phyloP scores from a whole-genome alignment of 1,140 invertebrate species.

The Zaprionus capensis region DNA sequence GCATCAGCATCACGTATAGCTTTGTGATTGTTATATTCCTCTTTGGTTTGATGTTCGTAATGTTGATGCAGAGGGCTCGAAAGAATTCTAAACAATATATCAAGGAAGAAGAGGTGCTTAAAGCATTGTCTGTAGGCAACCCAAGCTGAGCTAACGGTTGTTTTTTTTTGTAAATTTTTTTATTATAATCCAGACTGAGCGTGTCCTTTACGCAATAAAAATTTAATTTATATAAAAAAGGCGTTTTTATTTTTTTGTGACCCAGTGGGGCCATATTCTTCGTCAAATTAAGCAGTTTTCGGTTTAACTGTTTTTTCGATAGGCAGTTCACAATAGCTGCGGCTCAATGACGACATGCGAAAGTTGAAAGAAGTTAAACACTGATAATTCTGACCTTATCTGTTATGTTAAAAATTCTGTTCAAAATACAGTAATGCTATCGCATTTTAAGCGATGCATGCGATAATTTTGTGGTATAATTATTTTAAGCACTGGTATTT shows the following conservation, averaged over 20 bases:
- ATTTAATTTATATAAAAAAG: background rate
- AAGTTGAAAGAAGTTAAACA: no score
- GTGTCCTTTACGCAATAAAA: background rate
- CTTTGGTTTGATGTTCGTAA: slow-evolving; percentile 99
- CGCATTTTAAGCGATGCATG: background rate
- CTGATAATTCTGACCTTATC: background rate
- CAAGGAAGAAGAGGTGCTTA: slow-evolving; percentile 96
- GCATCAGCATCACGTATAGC: slow-evolving; percentile 99
- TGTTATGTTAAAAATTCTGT: background rate
- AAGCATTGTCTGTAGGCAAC: background rate
- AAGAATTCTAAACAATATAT: slow-evolving; percentile 99
- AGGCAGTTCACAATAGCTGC: background rate
- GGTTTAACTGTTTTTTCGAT: no score
- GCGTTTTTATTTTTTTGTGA: no score
- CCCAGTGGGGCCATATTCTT: no score
- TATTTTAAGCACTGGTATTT: background rate
- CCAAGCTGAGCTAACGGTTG: background rate
- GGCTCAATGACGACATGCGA: no score
- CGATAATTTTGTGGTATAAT: background rate
- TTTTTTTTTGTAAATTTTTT: background rate
- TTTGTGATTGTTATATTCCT: slow-evolving; percentile 99
- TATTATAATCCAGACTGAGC: background rate
- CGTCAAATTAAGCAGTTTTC: no score
- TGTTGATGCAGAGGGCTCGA: slow-evolving; percentile 97
- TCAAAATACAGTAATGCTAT: background rate